Conservation (phyloP, 2,888 invertebrate genomes). For the Zelleria hepariella region DNA sequence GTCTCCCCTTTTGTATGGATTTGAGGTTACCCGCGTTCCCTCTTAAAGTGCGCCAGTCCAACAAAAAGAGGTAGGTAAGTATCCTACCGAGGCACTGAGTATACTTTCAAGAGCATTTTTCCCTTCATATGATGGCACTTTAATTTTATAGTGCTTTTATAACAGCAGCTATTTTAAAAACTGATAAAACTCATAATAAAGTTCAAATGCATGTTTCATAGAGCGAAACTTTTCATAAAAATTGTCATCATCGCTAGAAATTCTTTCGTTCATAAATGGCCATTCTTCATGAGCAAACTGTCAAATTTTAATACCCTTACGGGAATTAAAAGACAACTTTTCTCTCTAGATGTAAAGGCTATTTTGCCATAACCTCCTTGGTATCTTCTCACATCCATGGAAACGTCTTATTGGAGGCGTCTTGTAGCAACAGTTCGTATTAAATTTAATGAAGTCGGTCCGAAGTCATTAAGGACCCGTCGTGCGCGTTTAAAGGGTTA, state of each 20-base stretch:
- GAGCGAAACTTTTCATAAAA: too few species aligned
- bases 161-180: background rate
- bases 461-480: conserved; percentile 59
- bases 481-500: conserved; percentile 40
- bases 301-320: too few species aligned
- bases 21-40: too few species aligned
- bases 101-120: background rate
- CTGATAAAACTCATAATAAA: background rate
- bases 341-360: too few species aligned
- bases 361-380: too few species aligned
- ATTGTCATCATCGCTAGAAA: too few species aligned
- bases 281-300: too few species aligned
- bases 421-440: conserved; percentile 55
- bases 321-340: too few species aligned
- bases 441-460: conserved; percentile 58
- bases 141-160: background rate
- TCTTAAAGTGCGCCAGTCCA: too few species aligned
- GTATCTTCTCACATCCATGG: background rate
- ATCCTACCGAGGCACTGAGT: too few species aligned
- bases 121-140: background rate
- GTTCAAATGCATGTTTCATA: background rate
- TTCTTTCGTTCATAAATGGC: too few species aligned
- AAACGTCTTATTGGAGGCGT: conserved; percentile 46
- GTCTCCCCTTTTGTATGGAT: too few species aligned
- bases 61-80: background rate